Evolutionary conservation across 2,888 invertebrate species (phyloP).

Genomic region (Nesidiocoris tenuis): DNA sequence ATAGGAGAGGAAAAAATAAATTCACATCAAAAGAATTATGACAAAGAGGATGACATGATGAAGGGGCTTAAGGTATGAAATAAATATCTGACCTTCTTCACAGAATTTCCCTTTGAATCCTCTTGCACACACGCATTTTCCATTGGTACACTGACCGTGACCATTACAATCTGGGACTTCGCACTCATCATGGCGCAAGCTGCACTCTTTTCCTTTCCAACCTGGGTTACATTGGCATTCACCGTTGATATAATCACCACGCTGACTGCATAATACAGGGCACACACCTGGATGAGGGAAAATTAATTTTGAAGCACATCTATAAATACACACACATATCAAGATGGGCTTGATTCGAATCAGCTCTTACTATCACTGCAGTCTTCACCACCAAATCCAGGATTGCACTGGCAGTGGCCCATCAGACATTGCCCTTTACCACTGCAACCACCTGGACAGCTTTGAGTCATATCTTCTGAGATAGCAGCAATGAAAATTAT

Average conservation of each 20-base stretch:
- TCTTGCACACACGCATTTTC: slow-evolving; percentile 88
- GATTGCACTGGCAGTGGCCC: slow-evolving; percentile 93
- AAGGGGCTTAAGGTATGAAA: not conserved
- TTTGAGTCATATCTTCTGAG: slow-evolving; percentile 90
- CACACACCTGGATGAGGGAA: slow-evolving; percentile 71
- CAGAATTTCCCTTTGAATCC: slow-evolving; percentile 96
- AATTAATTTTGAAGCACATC: not conserved
- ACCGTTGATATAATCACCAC: slow-evolving; percentile 94
- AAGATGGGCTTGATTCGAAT: not conserved
- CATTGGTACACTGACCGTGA: slow-evolving; percentile 93
- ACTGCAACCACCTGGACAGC: slow-evolving; percentile 94
- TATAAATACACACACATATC: not conserved
- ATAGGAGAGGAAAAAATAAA: not conserved
- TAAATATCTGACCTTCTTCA: slow-evolving; percentile 70
- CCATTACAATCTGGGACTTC: slow-evolving; percentile 95
- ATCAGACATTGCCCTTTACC: slow-evolving; percentile 94
- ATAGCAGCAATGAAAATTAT: slow-evolving; percentile 79
- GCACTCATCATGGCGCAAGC: slow-evolving; percentile 91
- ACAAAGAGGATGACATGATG: not conserved
- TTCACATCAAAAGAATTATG: not conserved
- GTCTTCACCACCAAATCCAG: slow-evolving; percentile 93
- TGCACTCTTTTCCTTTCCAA: slow-evolving; percentile 98
- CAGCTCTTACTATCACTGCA: slow-evolving; percentile 85
- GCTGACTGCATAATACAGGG: slow-evolving; percentile 93
- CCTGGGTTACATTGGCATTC: slow-evolving; percentile 96